Conservation (phyloP, 2,113 vertebrate genomes). For the Neofelis nebulosa region DNA sequence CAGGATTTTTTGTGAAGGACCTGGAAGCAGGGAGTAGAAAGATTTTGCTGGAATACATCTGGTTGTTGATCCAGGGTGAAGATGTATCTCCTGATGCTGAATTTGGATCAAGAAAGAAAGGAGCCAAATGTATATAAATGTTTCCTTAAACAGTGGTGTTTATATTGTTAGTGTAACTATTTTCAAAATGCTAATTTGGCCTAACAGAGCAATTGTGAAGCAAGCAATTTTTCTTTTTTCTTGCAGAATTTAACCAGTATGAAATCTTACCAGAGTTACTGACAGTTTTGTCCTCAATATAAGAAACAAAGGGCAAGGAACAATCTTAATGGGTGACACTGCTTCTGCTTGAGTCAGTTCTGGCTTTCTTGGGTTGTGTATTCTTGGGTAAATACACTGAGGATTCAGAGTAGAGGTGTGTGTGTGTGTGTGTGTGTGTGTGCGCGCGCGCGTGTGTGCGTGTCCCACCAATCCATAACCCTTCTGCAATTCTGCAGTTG, state of each 20-base stretch:
- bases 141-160: background rate
- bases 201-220: background rate
- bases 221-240: background rate
- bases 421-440: background rate
- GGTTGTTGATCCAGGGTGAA: background rate
- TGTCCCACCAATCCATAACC: background rate
- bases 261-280: background rate
- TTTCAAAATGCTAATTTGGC: background rate
- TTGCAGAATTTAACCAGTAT: background rate
- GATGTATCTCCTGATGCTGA: background rate
- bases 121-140: background rate
- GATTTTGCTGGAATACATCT: background rate
- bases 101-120: slow-evolving; percentile 29
- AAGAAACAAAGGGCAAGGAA: background rate
- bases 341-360: background rate
- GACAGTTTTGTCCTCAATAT: background rate
- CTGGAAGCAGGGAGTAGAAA: background rate
- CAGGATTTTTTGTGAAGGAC: background rate
- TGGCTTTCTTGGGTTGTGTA: background rate
- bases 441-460: no score
- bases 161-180: background rate
- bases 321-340: background rate
- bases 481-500: background rate
- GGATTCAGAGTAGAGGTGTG: background rate
- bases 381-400: background rate